Evolutionary conservation across 2,888 invertebrate species (phyloP), one percentile per base, ranked within the genome.

Genomic region (Nematopogon swammerdamellus): DNA sequence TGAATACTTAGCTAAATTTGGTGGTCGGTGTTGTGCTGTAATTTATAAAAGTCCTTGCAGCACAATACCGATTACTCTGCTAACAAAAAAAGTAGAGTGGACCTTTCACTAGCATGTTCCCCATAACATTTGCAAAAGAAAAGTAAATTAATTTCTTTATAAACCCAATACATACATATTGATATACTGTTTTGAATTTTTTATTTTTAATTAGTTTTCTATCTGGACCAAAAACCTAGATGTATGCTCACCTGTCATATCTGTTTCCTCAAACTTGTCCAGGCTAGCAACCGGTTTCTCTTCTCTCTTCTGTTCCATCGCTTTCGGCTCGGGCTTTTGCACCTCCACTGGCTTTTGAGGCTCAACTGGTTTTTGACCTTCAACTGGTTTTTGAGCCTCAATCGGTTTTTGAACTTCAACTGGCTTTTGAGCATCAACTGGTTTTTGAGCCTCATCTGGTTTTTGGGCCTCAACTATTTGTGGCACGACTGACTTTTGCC

Each of bases 241-340:
- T n/a, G n/a, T 8, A 25, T 25, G 29, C 63, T 60, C 53, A 84
- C 86, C 79, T 56, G 84, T 77, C 84, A 86, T 80, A 61, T 86
- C 81, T 64, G 77, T 68, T 54, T 82, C 76, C 59, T 85, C 76
- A 62, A 66, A 63, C 68, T 73, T 76, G 60, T 75, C 64, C 67
- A 66, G 55, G 70, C 67, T 53, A 68, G 69, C 53, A 70, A 68
- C 44, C 66, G 69, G 57, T 68, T 68, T 63, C 58, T 69, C 58
- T 19, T 25, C 51, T 43, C 55, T 53, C 52, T 57, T 54, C 30
- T 52, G 51, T n/a, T 52, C 48, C 25, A 44, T 18, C 8, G 20
- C 19, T 43, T 19, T 19, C n/a, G 16, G 14, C 17, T 53, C 53
- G 8, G 57, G 59, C 59, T 63, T 54, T 59, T 58, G 59, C 65